phyloP scores from a whole-genome alignment of 1,140 invertebrate species.

The Drosophila truncata region DNA sequence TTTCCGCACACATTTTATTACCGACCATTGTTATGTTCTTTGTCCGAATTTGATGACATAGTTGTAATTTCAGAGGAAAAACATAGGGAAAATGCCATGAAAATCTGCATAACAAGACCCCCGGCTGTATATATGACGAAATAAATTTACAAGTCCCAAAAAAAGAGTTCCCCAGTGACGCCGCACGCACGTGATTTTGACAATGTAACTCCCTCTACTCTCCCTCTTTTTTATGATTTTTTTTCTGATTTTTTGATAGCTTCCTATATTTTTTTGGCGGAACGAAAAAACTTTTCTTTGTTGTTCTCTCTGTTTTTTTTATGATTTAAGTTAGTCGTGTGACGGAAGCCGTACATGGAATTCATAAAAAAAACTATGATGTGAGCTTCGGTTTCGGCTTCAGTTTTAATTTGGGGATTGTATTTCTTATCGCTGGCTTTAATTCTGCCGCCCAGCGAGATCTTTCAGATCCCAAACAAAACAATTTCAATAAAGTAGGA shows the following conservation, averaged over 20 bases:
- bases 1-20: conserved; percentile 23
- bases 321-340: conserved; percentile 53
- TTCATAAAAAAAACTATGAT: conserved; percentile 30
- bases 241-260: conserved; percentile 23
- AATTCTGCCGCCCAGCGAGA: conserved; percentile 10
- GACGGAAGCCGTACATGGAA: conserved; percentile 46
- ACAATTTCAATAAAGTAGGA: conserved; percentile 47
- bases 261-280: conserved; percentile 42
- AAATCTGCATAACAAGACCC: conserved; percentile 42
- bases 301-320: conserved; percentile 32
- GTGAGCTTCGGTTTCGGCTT: conserved; percentile 40
- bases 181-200: conserved; percentile 78
- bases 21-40: background rate
- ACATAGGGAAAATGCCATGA: conserved; percentile 24
- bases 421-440: conserved; percentile 49
- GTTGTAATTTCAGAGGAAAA: conserved; percentile 31
- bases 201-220: conserved; percentile 52
- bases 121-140: conserved; percentile 52
- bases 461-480: conserved; percentile 13
- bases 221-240: conserved; percentile 29
- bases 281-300: conserved; percentile 62
- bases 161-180: conserved; percentile 34
- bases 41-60: conserved; percentile 51
- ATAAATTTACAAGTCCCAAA: conserved; percentile 67
- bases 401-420: conserved; percentile 41